phyloP scores from a whole-genome alignment of 2,797 vertebrate species.

The Cossypha dichroa region DNA sequence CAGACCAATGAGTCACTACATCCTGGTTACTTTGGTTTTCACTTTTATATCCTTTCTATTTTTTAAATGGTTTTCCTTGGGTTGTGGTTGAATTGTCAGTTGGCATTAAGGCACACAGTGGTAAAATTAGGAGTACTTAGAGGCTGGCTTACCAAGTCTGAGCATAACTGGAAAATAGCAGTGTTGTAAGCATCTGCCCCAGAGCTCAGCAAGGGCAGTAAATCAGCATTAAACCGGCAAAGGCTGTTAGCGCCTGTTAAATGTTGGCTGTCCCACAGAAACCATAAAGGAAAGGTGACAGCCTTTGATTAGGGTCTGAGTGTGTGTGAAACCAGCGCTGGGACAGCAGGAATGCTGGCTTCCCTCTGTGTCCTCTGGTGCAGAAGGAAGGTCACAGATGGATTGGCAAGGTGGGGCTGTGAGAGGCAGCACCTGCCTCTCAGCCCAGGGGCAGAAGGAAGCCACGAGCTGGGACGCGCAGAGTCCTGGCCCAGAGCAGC shows the following conservation, averaged over 20 bases:
- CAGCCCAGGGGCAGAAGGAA: neutral
- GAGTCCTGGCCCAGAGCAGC: neutral
- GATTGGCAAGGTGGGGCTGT: neutral
- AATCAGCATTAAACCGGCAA: neutral
- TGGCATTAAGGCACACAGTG: neutral
- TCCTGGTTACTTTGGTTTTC: neutral
- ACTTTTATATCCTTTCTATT: neutral
- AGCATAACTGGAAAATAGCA: neutral
- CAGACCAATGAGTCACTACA: neutral
- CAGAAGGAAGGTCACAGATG: neutral
- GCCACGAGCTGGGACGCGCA: accelerated
- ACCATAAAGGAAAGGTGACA: neutral
- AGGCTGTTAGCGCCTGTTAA: neutral
- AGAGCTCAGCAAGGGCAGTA: neutral
- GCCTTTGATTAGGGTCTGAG: neutral
- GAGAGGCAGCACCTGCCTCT: neutral
- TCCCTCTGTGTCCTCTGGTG: neutral
- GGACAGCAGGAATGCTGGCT: neutral
- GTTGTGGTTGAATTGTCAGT: neutral
- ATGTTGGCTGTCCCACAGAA: neutral
- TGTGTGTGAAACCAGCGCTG: neutral
- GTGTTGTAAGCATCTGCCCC: neutral
- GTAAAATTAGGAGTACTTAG: neutral
- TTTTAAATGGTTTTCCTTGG: neutral
- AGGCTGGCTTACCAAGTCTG: neutral